Evolutionary conservation across 2,888 invertebrate species (phyloP), one percentile per base, ranked within the genome.

Genomic region (Megaustenia siamemsis): DNA sequence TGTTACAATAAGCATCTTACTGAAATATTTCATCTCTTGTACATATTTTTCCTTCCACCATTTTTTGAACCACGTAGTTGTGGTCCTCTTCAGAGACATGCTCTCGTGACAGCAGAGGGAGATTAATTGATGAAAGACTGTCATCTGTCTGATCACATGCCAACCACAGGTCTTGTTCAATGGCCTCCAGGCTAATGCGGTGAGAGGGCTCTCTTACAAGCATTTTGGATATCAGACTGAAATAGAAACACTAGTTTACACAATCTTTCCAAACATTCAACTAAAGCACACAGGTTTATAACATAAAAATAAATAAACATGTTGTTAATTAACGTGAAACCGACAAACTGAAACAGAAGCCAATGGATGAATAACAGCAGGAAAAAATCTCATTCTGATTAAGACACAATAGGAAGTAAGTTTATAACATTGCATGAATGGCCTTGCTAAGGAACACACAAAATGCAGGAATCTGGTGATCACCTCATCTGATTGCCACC

Each of bases 11-110:
- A n/a, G n/a, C n/a, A n/a, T n/a, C 96, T 95, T 94, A 97, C 96
- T 97, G 97, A 90, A 97, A 94, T 90, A 99, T 98, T 93, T 98
- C 97, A 93, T 99, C 98, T 94, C 98, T 97, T 82, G 96, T 96
- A 83, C 98, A 98, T 87, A 99, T 98, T 91, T 97, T 96, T 83
- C 99, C 99, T 93, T 97, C 97, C 40, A 98, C 97, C 97, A 99
- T 99, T 95, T 97, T 97, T 91, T 98, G 97, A 88, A 99, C 96
- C 89, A 99, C 98, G 87, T 97, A 96, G 88, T 96, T 95, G 93
- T 98, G 98, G 93, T 99, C 98, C 82, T 98, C 98, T 82, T 98
- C 97, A 18, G 97, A 96, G 5, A 99, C 95, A 92, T 98, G 97
- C 93, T 98, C 97, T 86, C 97, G 96, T 63, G 97, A 97, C 49